These are phyloP conservation scores for Pangasius sanitwongsei DNA, from an alignment of 2,797 vertebrate species.

Conservation along the genomic window DNA sequence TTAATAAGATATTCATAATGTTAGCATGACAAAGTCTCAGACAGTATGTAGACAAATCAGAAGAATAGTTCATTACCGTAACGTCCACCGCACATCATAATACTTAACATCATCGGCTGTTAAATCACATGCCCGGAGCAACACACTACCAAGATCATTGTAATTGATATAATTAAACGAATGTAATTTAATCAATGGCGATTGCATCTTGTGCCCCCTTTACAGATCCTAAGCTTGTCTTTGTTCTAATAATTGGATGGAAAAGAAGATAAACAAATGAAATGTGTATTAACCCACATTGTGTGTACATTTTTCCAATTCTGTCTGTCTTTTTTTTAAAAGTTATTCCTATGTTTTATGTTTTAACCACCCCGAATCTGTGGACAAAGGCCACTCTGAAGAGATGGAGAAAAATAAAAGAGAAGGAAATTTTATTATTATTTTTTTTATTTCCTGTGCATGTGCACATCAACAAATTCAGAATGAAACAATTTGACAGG, in stretches of 20 bases:
- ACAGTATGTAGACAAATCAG: no score
- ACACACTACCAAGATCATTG: neutral
- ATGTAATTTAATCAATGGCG: neutral
- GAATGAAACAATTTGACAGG: neutral
- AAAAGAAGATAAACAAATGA: neutral
- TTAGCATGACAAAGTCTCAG: no score
- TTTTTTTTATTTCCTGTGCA: no score
- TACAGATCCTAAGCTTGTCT: neutral
- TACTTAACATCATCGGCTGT: neutral
- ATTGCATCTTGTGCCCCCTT: neutral
- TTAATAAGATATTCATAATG: neutral
- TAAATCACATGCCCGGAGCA: neutral
- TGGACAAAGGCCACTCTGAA: no score
- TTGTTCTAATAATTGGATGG: neutral
- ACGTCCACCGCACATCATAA: neutral
- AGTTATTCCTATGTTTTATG: no score
- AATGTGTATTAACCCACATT: neutral
- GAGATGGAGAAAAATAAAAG: no score
- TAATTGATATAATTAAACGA: neutral
- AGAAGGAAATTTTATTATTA: no score
- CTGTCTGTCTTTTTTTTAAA: neutral
- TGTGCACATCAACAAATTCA: neutral
- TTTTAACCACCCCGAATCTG: no score
- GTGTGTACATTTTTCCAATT: neutral
- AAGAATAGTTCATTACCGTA: neutral